Conservation (phyloP, 2,888 invertebrate genomes). For the Monopis laevigella region DNA sequence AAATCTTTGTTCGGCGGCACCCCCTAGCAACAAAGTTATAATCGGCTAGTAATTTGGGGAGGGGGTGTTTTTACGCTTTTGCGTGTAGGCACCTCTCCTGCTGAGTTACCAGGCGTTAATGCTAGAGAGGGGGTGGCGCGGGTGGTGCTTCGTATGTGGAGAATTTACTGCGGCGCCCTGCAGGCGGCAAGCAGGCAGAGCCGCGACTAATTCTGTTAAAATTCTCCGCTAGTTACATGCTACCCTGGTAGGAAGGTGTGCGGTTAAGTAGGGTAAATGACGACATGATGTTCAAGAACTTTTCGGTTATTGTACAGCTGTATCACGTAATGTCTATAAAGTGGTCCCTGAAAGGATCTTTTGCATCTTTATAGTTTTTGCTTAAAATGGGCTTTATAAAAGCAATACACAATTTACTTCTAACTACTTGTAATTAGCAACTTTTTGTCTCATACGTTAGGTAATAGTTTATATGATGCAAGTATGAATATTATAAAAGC, state of each 20-base stretch:
- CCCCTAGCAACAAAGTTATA: too few relatives aligned
- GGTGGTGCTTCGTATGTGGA: conserved; percentile 15
- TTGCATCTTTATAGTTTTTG: too few relatives aligned
- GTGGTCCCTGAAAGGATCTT: too few relatives aligned
- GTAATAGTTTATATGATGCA: too few relatives aligned
- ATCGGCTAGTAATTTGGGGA: conserved; percentile 3
- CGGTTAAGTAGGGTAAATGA: conserved; percentile 47
- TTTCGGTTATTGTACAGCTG: conserved; percentile 4
- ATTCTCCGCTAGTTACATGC: conserved; percentile 33
- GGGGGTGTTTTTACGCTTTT: conserved; percentile 26
- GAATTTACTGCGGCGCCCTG: conserved; percentile 63
- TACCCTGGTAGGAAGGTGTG: conserved; percentile 6
- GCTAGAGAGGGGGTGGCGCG: conserved; percentile 46
- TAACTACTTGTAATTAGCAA: too few relatives aligned
- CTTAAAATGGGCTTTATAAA: too few relatives aligned
- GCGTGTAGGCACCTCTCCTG: conserved; percentile 58
- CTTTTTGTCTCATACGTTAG: too few relatives aligned
- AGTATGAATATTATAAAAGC: too few relatives aligned
- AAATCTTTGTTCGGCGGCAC: too few relatives aligned
- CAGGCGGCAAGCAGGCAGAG: conserved; percentile 43
- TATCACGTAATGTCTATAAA: background rate
- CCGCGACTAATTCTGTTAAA: conserved; percentile 64
- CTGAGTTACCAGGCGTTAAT: conserved; percentile 51
- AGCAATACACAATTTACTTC: too few relatives aligned
- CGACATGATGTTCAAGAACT: conserved; percentile 28